Percentiles rank a stretch among this genome's conserved stretches.
phyloP scores from a whole-genome alignment of 2,113 vertebrate genomes.

The Dicrurus megarhynchus region DNA sequence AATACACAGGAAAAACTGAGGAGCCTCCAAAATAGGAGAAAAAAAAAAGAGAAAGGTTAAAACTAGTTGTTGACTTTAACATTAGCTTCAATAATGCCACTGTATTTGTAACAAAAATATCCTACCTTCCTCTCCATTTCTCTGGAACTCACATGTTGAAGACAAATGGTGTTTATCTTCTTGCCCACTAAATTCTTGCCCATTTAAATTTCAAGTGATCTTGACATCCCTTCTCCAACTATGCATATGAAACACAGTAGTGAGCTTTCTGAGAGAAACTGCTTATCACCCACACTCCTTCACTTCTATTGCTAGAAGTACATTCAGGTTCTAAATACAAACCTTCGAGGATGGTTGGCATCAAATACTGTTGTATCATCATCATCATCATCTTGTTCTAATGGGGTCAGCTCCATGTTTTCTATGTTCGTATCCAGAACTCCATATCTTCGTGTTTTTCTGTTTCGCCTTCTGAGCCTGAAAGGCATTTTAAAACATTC shows the following conservation, averaged over 20 bases:
- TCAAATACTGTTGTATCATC: constrained; percentile 80
- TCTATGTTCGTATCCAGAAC: constrained; percentile 81
- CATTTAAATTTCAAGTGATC: constrained; percentile 38
- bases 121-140: constrained; percentile 37
- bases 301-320: neutral
- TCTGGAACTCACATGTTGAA: constrained; percentile 30
- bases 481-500: constrained; percentile 13
- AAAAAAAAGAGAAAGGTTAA: neutral
- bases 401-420: constrained; percentile 79
- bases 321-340: neutral
- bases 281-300: neutral
- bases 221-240: constrained; percentile 38
- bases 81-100: neutral
- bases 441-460: constrained; percentile 77
- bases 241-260: constrained; percentile 18
- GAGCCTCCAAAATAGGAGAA: neutral
- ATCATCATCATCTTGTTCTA: constrained; percentile 81
- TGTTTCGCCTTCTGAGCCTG: constrained; percentile 76
- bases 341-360: constrained; percentile 78
- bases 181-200: constrained; percentile 38
- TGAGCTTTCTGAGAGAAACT: constrained; percentile 8
- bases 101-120: constrained; percentile 31
- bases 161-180: constrained; percentile 39
- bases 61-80: neutral
- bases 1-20: neutral